Conservation (phyloP, 2,888 invertebrate genomes). For the Idaea aversata region DNA sequence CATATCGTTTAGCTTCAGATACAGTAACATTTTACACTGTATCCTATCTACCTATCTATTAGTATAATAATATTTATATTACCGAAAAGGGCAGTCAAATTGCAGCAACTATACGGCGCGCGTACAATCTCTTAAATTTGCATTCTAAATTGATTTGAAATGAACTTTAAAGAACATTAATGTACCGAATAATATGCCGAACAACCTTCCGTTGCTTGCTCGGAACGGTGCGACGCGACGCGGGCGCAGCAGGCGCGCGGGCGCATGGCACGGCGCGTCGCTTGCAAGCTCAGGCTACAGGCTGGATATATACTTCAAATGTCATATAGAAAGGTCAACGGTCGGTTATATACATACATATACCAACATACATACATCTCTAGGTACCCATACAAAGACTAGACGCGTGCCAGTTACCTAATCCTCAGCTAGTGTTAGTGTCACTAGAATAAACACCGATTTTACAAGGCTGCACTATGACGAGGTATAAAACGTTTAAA, state of each 20-base stretch:
- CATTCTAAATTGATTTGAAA: background rate
- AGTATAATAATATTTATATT: background rate
- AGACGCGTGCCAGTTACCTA: conserved; percentile 17
- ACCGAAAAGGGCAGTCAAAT: background rate
- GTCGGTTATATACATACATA: background rate
- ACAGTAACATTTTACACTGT: background rate
- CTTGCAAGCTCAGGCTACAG: conserved; percentile 20
- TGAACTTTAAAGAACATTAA: conserved; percentile 12
- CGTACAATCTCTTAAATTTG: background rate
- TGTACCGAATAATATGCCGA: conserved; percentile 12
- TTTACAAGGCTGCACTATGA: conserved; percentile 17
- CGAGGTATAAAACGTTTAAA: conserved; percentile 3
- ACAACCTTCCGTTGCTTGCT: conserved; percentile 9
- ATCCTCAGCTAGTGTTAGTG: conserved; percentile 7
- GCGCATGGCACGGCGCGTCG: conserved; percentile 11
- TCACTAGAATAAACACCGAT: conserved; percentile 15
- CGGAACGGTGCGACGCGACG: conserved; percentile 10
- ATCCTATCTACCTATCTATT: background rate
- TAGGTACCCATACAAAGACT: background rate
- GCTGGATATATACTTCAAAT: conserved; percentile 20
- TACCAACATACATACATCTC: too few relatives aligned
- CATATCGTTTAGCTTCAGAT: background rate
- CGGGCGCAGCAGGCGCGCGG: conserved; percentile 16
- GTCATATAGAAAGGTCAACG: conserved; percentile 28
- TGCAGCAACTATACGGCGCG: background rate